Evolutionary conservation across 2,888 invertebrate species (phyloP).

Genomic region (Orchestes rusci): DNA sequence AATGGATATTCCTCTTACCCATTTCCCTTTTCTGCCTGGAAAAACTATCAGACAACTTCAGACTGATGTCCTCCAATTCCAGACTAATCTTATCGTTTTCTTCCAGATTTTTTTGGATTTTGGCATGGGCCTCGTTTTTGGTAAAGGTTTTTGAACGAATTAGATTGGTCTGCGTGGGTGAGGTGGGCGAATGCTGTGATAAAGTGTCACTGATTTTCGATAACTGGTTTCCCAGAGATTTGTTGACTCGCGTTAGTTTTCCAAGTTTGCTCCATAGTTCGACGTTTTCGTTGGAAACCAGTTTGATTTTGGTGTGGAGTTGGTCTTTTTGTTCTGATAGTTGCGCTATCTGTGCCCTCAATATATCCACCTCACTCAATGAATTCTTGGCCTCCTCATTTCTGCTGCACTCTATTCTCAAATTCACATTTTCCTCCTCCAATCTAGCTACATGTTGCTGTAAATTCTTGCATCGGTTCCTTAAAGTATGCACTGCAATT

Average conservation of each 20-base stretch:
- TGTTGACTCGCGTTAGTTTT: slow-evolving; percentile 54
- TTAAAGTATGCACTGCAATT: slow-evolving; percentile 73
- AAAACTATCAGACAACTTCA: slow-evolving; percentile 62
- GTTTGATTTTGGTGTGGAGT: slow-evolving; percentile 66
- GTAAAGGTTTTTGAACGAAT: slow-evolving; percentile 60
- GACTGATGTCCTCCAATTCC: slow-evolving; percentile 71
- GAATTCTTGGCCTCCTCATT: slow-evolving; percentile 29
- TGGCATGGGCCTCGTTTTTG: slow-evolving; percentile 55
- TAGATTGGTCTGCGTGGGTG: slow-evolving; percentile 34
- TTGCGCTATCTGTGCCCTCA: slow-evolving; percentile 47
- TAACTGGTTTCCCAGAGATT: slow-evolving; percentile 47
- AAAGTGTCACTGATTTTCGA: slow-evolving; percentile 49
- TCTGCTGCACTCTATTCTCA: slow-evolving; percentile 45
- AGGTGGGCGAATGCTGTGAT: slow-evolving; percentile 33
- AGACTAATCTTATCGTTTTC: slow-evolving; percentile 50
- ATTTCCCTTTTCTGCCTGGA: slow-evolving; percentile 62
- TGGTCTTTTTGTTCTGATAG: slow-evolving; percentile 69
- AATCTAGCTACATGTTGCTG: slow-evolving; percentile 62
- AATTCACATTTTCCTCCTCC: slow-evolving; percentile 68
- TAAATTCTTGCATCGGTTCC: slow-evolving; percentile 70
- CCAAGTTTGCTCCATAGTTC: slow-evolving; percentile 70
- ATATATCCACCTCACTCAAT: slow-evolving; percentile 30
- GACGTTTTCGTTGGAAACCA: slow-evolving; percentile 77
- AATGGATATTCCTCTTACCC: too few relatives aligned
- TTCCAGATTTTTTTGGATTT: slow-evolving; percentile 45